Percentiles rank a stretch among this genome's conserved stretches.
phyloP scores from a whole-genome alignment of 2,113 vertebrate species.

The Microtus ochrogaster region DNA sequence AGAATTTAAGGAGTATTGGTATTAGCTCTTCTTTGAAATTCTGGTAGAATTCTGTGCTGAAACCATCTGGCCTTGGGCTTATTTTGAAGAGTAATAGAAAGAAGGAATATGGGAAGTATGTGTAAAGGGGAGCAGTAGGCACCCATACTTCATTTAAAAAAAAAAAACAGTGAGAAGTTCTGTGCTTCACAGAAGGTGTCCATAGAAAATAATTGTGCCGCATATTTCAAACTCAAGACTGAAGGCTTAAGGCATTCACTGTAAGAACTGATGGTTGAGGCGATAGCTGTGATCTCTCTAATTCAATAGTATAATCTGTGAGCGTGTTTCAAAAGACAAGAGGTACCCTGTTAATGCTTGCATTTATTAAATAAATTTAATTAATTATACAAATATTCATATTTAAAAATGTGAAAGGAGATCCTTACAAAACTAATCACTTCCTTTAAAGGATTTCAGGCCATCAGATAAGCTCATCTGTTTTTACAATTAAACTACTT shows the following conservation, averaged over 20 bases:
- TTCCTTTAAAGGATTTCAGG: background rate
- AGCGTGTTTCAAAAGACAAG: background rate
- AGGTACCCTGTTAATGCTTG: background rate
- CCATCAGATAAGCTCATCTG: background rate
- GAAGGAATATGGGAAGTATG: too few relatives aligned
- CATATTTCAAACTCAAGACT: background rate
- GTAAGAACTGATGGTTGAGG: background rate
- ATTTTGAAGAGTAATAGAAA: background rate
- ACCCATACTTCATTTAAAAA: accelerated
- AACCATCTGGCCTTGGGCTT: too few relatives aligned
- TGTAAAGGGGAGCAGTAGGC: accelerated
- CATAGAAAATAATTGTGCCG: background rate
- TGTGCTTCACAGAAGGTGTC: background rate
- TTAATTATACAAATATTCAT: too few relatives aligned
- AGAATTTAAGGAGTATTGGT: too few relatives aligned
- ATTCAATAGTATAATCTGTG: background rate
- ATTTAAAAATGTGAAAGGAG: background rate
- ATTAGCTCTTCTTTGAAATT: too few relatives aligned
- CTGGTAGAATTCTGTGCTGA: too few relatives aligned
- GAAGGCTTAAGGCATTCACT: background rate
- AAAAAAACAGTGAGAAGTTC: background rate
- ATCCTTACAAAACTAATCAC: accelerated
- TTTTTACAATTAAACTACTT: background rate
- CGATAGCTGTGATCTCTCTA: background rate
- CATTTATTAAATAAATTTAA: background rate